These are phyloP conservation scores for Rhagoletis zephyria DNA, from an alignment of 1,140 invertebrate species.

Conservation along the genomic window DNA sequence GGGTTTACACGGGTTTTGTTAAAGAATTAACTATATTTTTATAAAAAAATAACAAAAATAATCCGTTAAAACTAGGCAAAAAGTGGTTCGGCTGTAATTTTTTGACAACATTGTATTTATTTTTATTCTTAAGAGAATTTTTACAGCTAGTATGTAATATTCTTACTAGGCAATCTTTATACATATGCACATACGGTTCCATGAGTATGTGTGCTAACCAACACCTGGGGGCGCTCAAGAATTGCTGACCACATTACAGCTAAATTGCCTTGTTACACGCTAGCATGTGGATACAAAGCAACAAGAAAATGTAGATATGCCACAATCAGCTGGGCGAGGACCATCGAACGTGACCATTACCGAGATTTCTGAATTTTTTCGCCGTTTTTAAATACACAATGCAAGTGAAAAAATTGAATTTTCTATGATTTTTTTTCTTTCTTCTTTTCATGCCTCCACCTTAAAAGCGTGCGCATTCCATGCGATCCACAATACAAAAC, in stretches of 20 bases:
- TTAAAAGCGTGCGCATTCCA: conserved; percentile 41
- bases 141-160: background rate
- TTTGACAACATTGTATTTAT: too few relatives aligned
- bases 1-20: too few relatives aligned
- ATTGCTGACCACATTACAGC: background rate
- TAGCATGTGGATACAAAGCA: background rate
- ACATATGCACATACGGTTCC: background rate
- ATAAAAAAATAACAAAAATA: too few relatives aligned
- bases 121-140: too few relatives aligned
- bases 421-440: background rate
- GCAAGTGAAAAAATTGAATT: background rate
- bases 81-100: too few relatives aligned
- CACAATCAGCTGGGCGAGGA: background rate
- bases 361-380: conserved; percentile 5
- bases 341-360: conserved; percentile 46
- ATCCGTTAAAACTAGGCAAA: too few relatives aligned
- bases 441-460: background rate
- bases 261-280: background rate
- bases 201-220: background rate
- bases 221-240: conserved; percentile 28
- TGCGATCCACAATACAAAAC: background rate
- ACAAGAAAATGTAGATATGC: background rate
- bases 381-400: background rate
- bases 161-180: background rate
- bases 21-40: too few relatives aligned